phyloP scores from a whole-genome alignment of 2,113 vertebrate species.

The Meles meles region DNA sequence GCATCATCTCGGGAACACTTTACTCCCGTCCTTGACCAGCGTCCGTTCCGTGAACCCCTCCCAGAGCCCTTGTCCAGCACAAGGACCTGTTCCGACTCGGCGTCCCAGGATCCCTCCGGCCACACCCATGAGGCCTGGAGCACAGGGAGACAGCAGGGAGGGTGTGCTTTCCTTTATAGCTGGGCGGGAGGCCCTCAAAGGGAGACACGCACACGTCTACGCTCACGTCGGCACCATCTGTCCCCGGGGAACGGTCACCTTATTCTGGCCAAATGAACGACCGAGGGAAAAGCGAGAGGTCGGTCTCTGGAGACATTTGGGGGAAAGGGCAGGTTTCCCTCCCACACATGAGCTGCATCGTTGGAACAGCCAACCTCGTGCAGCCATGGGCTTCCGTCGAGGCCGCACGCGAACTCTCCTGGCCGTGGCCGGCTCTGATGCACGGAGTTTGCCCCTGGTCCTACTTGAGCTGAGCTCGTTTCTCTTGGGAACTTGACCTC shows the following conservation, averaged over 20 bases:
- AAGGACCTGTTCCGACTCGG: neutral
- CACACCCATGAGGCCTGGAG: neutral
- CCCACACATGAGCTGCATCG: neutral
- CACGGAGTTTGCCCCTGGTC: neutral
- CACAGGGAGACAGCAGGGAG: neutral
- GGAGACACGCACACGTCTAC: fast-evolving
- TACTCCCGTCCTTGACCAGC: neutral
- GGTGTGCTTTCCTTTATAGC: neutral
- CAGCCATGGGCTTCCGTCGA: neutral
- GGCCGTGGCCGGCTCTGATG: neutral
- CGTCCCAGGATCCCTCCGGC: neutral
- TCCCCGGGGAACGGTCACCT: fast-evolving
- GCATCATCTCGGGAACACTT: fast-evolving
- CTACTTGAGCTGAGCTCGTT: too few relatives aligned
- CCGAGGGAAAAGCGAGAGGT: neutral
- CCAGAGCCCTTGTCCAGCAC: neutral
- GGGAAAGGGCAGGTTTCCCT: neutral
- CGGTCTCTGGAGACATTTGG: neutral
- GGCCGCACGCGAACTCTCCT: neutral
- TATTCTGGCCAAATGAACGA: neutral
- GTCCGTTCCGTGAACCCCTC: neutral
- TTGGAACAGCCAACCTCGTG: neutral
- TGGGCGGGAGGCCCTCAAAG: neutral
- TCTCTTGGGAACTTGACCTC: neutral
- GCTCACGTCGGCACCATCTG: neutral